Base-by-base conservation (phyloP, 1,140 invertebrate genomes). In the Aricia agestis region DNA sequence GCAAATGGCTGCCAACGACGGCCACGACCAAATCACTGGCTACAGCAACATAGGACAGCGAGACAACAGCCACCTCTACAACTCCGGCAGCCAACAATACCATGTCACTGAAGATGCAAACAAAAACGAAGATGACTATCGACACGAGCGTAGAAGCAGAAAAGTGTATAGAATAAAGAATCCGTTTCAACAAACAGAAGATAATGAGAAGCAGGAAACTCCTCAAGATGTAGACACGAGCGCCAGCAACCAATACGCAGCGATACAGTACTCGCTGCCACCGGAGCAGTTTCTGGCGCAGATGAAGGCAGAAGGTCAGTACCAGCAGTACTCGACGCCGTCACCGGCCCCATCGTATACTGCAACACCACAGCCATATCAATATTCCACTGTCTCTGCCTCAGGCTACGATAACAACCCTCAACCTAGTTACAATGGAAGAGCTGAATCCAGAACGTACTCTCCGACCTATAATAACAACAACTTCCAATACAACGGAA, bases 211-310 rank as follows among this genome's bases (percentile, higher is more conserved):
- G 71, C 78, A 82, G 17, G 73, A 75, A 13, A 78, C 72, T 71
- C 66, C 76, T 66, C 78, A 83, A 67, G 92, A 92, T 74, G 87
- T 80, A 66, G 86, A 82, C 36, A 81, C 82, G 9, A 86, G 85
- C 74, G 89, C 90, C 76, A 92, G 89, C 81, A 91, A 90, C 78
- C 87, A 92, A 75, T 88, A 91, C 81, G 78, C 88, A 65, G 82
- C 88, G 31, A 79, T 91, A 73, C 86, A 90, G 77, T 92, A 92
- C 71, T 89, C 89, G 17, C 76, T 92, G 59, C 91, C 92, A 63
- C 92, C 91, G 58, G 90, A 92, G 74, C 87, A 90, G 17, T 92
- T 92, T 71, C 77, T 92, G 19, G 86, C 91, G 71, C 82, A 91
- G 72, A 80, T 91, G 75, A 87, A 85, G 74, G 81, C 80, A 63